Conservation (phyloP, 2,888 invertebrate genomes). For the Tachystola acroxantha region DNA sequence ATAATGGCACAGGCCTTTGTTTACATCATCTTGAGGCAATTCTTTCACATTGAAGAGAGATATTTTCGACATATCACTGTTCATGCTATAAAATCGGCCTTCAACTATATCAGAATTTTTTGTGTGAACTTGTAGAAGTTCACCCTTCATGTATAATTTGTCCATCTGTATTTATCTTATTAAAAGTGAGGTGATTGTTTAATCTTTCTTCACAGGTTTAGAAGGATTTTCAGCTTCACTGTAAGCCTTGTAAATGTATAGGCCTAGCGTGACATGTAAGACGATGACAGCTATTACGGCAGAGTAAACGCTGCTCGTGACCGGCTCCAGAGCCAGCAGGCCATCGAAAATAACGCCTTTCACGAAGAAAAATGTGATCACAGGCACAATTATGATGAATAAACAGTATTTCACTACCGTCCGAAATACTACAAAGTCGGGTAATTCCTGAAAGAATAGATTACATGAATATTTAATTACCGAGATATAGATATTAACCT, state of each 20-base stretch:
- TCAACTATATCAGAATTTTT: conserved; percentile 60
- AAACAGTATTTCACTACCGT: conserved; percentile 87
- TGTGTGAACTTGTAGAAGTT: conserved; percentile 65
- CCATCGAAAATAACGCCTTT: conserved; percentile 86
- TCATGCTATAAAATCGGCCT: conserved; percentile 66
- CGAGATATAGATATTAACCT: not conserved
- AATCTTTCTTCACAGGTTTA: conserved; percentile 68
- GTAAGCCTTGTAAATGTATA: conserved; percentile 89
- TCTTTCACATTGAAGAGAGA: conserved; percentile 64
- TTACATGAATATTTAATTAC: conserved; percentile 9
- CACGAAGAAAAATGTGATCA: conserved; percentile 84
- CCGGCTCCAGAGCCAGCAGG: conserved; percentile 67
- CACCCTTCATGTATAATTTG: conserved; percentile 66
- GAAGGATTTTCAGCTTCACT: conserved; percentile 63
- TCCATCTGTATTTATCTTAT: conserved; percentile 46
- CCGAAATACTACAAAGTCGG: conserved; percentile 85
- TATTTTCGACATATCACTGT: conserved; percentile 63
- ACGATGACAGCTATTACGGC: conserved; percentile 86
- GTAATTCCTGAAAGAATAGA: conserved; percentile 74
- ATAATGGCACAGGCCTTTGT: conserved; percentile 59
- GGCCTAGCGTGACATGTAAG: conserved; percentile 85
- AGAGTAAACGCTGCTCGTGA: conserved; percentile 87
- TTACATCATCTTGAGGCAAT: conserved; percentile 39
- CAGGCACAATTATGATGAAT: conserved; percentile 86
- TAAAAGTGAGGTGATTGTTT: conserved; percentile 20